Evolutionary conservation across 92 coral and sea anemone genomes (phyloP), one percentile per base, ranked within the genome.

Genomic region (Bergia puertoricense): DNA sequence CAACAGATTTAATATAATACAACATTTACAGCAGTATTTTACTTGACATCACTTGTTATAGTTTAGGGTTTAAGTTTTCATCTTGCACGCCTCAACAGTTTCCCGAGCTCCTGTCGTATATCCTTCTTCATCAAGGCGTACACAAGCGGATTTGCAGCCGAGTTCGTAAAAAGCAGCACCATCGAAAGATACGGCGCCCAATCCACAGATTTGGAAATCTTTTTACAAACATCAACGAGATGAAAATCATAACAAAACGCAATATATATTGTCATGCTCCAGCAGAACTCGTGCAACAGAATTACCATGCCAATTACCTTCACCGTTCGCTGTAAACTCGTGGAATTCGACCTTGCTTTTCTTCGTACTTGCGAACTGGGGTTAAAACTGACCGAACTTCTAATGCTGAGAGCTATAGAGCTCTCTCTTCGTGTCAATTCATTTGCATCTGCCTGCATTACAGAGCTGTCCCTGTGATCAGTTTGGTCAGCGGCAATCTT

Each of bases 81-180:
- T 82, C 59, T 67, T 44, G 54, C 37, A 37, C 67, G 66, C 45
- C 37, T 84, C 1, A 71, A 71, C 36, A 71, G 67, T 74, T 84
- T 84, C 48, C 78, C 79, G 42, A 84, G 41, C 51, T 84, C 87
- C 37, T 84, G 79, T 1, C 87, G 77, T 18, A 84, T 84, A 38
- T 84, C 87, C 37, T 84, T 84, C 40, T 84, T 84, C 87, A 84
- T 84, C 30, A 84, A 46, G 11, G 87, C 87, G 79, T 84, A 84
- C 5, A 84, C 87, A 36, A 84, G 18, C 2, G 87, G 87, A 39
- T 84, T 84, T 11, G 87, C 87, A 46, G 87, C 87, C 22, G 87
- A 84, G 36, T 84, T 84, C 36, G 54, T 67, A 71, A 66, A 71
- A 41, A 84, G 75, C 79, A 84, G n/a, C 67, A 84, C 5, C 87